Base-by-base conservation (phyloP, 2,888 invertebrate genomes). In the Stenolophus ochropezus region DNA sequence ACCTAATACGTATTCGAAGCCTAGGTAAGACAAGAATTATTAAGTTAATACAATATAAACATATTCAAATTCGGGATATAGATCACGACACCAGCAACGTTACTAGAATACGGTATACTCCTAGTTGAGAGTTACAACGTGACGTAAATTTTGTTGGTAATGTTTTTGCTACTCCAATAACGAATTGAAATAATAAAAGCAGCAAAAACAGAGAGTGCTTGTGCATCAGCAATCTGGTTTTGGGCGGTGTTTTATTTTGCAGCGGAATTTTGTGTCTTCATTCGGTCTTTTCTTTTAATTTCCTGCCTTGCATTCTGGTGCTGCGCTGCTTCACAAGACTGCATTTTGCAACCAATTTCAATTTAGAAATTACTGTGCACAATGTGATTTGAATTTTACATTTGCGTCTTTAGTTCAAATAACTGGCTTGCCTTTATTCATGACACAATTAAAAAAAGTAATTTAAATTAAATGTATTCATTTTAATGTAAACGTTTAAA, bases 321-420 rank as follows among this genome's bases (percentile, higher is more conserved):
- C 53, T 18, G 16, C 20, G 53, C 53, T 6, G 4, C 18, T 42
- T 16, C 27, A 18, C 71, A 33, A 20, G 42, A 47, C 42, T 47
- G 47, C 71, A 42, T 61, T 58, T 76, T 76, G 76, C 33, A 76
- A 76, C 76, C 76, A 58, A 58, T 76, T 76, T 76, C 76, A 76
- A 76, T 76, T 76, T 61, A 61, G 33, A 76, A 76, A 76, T 76
- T 76, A 76, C 56, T 42, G 51, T 58, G 16, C 56, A 58, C 27
- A 76, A 23, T 58, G 76, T 76, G 53, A 76, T 76, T 76, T 76
- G 76, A 53, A 76, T 61, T 61, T 61, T 25, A 61, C 25, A 61
- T 61, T 61, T 21, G 25, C 61, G 25, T 61, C 61, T 61, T 53
- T 61, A 61, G n/a, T 23, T 18, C 61, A 61, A 73, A 47, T 73